Evolutionary conservation across 2,888 invertebrate genomes (phyloP), one percentile per base, ranked within the genome.

Genomic region (Lepidocyrtoides sp.): DNA sequence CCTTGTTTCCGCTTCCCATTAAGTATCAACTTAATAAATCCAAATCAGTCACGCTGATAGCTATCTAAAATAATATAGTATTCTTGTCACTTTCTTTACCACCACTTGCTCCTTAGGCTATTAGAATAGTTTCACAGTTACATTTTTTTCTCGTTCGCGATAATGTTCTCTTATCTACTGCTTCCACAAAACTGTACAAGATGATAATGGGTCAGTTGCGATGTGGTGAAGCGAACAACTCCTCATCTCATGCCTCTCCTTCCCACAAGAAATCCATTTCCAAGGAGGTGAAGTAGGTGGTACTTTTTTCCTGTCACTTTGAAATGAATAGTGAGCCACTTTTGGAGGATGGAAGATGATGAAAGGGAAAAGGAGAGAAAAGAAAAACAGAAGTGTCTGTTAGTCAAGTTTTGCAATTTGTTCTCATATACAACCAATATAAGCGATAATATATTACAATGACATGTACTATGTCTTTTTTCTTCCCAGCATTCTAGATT

Each of bases 1-100:
- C 32, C 8, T 63, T 60, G 48, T 75, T 41, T 36, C 79, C 79
- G 23, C 54, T 83, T 69, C 72, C 72, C 82, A 83, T 89, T 69
- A 36, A 82, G 75, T 72, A 75, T 10, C 17, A 75, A 41, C 60
- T 60, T 57, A 75, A 88, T 88, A 81, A 88, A 88, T 88, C 81
- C 69, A 66, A 88, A 87, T 87, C 87, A 87, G 29, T 75, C 75
- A 20, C 23, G 26, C n/a, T 57, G 57, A 48, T 26, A 26, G 75
- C 44, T 26, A 12, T 10, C 29, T n/a, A n/a, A n/a, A n/a, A n/a
- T 26, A 29, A 29, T 63, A 36, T 4, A 75, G n/a, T 75, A 29
- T 63, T 29, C 2, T 0, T 29, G 20, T 44, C 17, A 48, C 75
- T 69, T 69, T 69, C 14, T 69, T 8, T 36, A 17, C 23, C 69